Evolutionary conservation across 2,888 invertebrate species (phyloP).

Genomic region (Physocephala rufipes): DNA sequence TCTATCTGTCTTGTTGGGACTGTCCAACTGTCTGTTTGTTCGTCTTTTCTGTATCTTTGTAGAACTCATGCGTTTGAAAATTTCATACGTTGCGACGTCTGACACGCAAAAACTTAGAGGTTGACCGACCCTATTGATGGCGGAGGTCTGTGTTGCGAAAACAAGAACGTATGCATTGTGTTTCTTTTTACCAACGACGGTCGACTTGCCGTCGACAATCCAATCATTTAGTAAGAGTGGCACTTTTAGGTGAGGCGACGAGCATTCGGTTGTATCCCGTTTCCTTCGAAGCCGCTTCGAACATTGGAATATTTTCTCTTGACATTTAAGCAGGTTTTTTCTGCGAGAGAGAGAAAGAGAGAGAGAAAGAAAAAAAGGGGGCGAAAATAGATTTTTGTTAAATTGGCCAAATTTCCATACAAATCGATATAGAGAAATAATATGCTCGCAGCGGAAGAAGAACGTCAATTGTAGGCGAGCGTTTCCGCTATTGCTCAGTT

Average conservation of each 20-base stretch:
- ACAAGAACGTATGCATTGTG: background rate
- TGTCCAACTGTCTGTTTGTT: slow-evolving; percentile 20
- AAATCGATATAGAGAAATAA: slow-evolving; percentile 4
- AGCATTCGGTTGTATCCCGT: slow-evolving; percentile 5
- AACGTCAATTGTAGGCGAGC: background rate
- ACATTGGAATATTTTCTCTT: background rate
- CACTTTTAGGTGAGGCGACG: slow-evolving; percentile 18
- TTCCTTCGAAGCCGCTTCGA: too few relatives aligned
- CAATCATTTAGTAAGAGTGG: slow-evolving; percentile 9
- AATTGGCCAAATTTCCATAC: slow-evolving; percentile 31
- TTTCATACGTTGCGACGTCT: slow-evolving; percentile 2
- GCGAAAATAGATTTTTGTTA: slow-evolving; percentile 11
- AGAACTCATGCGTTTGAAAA: slow-evolving; percentile 11
- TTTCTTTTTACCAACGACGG: background rate
- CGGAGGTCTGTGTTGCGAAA: too few relatives aligned
- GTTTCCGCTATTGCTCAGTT: background rate
- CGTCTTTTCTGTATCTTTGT: background rate
- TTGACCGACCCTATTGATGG: background rate
- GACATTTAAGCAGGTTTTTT: slow-evolving; percentile 22
- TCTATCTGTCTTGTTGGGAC: slow-evolving; percentile 19
- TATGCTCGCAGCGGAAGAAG: background rate
- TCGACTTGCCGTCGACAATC: background rate
- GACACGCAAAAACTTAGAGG: slow-evolving; percentile 13
- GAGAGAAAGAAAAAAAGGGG: background rate
- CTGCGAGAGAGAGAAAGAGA: too few relatives aligned